A percentile compares a stretch with the other conserved stretches of the same genome.
Evolutionary conservation across 1,140 invertebrate species (phyloP).

Genomic region (Rhagoletis pomonella): DNA sequence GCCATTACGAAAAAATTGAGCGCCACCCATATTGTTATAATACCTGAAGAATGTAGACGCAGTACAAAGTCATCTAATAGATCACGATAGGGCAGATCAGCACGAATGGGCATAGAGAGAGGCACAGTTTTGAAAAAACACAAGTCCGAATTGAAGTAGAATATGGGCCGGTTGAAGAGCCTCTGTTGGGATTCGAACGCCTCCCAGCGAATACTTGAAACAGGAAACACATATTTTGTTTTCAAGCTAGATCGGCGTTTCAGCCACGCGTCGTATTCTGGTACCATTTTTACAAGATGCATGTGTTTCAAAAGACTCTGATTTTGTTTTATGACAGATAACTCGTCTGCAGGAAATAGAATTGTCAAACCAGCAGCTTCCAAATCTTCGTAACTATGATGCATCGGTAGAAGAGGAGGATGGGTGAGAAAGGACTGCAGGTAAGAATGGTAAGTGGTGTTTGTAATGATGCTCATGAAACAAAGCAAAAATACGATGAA

Average conservation of each 20-base stretch:
- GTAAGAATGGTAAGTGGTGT: conserved; percentile 51
- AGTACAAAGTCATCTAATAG: neutral
- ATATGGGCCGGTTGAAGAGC: neutral
- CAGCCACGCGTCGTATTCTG: neutral
- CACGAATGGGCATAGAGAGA: neutral
- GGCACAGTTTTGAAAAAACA: conserved; percentile 9
- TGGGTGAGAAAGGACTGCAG: conserved; percentile 52
- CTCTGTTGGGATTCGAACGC: conserved; percentile 20
- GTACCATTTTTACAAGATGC: neutral
- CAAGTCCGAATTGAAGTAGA: neutral
- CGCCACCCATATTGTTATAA: neutral
- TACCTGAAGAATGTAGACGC: conserved; percentile 8
- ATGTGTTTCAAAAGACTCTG: neutral
- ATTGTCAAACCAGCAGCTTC: conserved; percentile 50
- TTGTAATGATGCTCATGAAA: conserved; percentile 52
- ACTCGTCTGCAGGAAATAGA: conserved; percentile 4
- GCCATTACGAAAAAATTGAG: conserved; percentile 7
- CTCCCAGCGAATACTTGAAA: neutral
- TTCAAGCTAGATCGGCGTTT: neutral
- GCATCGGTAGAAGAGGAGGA: conserved; percentile 17
- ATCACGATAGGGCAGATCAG: conserved; percentile 12
- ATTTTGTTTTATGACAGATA: neutral
- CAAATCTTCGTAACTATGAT: conserved; percentile 21
- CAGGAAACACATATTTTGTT: conserved; percentile 12
- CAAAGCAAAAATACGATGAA: conserved; percentile 48